These are phyloP conservation scores for Lagodon rhomboides DNA, from an alignment of 2,797 vertebrate species.

Conservation along the genomic window DNA sequence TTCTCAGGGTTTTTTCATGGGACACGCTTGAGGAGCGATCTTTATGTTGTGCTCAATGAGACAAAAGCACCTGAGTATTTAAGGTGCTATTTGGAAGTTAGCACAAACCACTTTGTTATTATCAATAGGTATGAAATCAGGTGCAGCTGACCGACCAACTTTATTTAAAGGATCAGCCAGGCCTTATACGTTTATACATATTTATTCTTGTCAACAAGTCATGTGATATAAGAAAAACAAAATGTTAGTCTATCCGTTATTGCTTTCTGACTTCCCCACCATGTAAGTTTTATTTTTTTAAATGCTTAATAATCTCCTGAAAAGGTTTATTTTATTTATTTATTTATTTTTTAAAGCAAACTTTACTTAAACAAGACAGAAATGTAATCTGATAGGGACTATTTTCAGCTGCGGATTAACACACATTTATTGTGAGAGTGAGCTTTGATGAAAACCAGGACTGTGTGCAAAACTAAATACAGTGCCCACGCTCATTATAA, in stretches of 20 bases:
- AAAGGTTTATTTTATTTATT: background rate
- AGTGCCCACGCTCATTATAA: background rate
- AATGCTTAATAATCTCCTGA: background rate
- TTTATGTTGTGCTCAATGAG: conserved; percentile 69
- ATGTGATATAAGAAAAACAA: background rate
- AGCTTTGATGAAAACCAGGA: background rate
- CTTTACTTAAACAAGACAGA: background rate
- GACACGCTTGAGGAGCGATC: conserved; percentile 66
- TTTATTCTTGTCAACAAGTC: conserved; percentile 8
- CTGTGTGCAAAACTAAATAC: background rate
- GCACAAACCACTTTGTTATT: conserved; percentile 30
- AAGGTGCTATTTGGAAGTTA: conserved; percentile 51
- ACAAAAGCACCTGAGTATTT: conserved; percentile 45
- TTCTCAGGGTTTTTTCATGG: conserved; percentile 74
- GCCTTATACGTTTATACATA: background rate
- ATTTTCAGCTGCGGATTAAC: background rate
- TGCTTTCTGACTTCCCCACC: background rate
- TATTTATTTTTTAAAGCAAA: background rate
- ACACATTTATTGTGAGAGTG: background rate
- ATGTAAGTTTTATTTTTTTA: background rate
- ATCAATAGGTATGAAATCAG: conserved; percentile 28
- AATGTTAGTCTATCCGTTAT: background rate
- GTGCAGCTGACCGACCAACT: conserved; percentile 15
- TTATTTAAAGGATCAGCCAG: conserved; percentile 14
- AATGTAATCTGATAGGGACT: background rate